Evolutionary conservation across 2,888 invertebrate genomes (phyloP).

Genomic region (Frankliniella intonsa): DNA sequence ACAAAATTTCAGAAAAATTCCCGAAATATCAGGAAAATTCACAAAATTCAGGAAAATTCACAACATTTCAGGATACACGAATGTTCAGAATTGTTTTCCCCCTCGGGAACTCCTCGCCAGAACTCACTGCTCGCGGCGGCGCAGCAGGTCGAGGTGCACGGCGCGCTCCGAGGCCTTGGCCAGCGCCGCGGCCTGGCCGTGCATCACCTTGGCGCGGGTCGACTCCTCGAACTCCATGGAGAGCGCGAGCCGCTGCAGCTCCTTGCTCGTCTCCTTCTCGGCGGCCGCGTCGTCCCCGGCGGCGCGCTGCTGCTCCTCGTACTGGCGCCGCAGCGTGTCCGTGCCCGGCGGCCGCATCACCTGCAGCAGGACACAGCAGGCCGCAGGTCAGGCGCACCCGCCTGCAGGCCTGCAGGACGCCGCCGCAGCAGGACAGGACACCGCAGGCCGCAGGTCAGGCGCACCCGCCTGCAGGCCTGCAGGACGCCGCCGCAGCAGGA

Average conservation of each 20-base stretch:
- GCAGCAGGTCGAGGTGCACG: slow-evolving; percentile 11
- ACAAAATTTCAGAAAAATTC: background rate
- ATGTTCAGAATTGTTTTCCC: no score
- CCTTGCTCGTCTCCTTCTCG: background rate
- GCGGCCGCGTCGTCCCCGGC: background rate
- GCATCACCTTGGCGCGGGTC: slow-evolving; percentile 3
- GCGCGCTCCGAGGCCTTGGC: background rate
- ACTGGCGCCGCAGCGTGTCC: background rate
- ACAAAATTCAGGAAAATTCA: no score
- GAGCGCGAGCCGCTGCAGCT: background rate
- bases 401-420: background rate
- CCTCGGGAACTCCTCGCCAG: no score
- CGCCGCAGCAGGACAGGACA: background rate
- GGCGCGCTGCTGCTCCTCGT: slow-evolving; percentile 6
- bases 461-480: background rate
- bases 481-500: background rate
- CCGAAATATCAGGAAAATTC: no score
- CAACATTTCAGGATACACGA: no score
- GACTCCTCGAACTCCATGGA: slow-evolving; percentile 14
- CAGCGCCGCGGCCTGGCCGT: background rate
- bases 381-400: background rate
- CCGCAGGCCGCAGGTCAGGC: background rate
- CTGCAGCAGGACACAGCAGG: background rate
- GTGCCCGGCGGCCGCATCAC: slow-evolving; percentile 6
- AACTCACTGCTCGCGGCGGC: background rate